phyloP scores from a whole-genome alignment of 1,140 invertebrate genomes.

The Pantala flavescens region DNA sequence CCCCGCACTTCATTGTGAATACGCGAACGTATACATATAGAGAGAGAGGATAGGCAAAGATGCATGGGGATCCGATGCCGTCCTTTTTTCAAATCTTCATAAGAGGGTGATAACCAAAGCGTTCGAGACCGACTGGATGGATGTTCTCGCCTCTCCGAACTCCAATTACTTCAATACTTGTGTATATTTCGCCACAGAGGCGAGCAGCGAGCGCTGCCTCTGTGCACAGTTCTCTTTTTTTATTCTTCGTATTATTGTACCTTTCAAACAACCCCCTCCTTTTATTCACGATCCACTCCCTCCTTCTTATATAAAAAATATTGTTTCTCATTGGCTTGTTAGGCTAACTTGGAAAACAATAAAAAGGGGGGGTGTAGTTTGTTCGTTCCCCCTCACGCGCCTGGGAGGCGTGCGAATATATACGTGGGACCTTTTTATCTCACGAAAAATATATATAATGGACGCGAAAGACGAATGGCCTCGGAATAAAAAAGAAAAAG shows the following conservation, averaged over 20 bases:
- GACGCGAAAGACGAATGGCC: neutral
- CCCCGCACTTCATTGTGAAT: too few relatives aligned
- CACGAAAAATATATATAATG: neutral
- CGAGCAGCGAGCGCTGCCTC: neutral
- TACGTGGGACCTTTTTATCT: neutral
- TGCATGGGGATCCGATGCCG: neutral
- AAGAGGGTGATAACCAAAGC: neutral
- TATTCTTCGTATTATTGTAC: neutral
- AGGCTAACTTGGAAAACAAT: neutral
- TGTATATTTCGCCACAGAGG: neutral
- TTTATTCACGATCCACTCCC: neutral
- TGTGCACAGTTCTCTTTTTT: neutral
- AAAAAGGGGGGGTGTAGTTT: neutral
- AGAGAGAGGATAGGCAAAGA: too few relatives aligned
- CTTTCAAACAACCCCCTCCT: neutral
- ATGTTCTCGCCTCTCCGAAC: neutral
- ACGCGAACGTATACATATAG: too few relatives aligned
- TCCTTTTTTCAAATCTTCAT: neutral
- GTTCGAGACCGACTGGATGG: neutral
- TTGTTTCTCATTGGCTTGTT: constrained; percentile 6
- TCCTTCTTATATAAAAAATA: neutral
- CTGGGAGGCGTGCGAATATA: neutral
- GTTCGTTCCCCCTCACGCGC: neutral
- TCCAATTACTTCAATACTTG: constrained; percentile 5
- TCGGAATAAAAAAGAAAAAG: neutral